These are phyloP conservation scores for Tiliqua scincoides DNA, from an alignment of 2,113 vertebrate species.

Conservation along the genomic window DNA sequence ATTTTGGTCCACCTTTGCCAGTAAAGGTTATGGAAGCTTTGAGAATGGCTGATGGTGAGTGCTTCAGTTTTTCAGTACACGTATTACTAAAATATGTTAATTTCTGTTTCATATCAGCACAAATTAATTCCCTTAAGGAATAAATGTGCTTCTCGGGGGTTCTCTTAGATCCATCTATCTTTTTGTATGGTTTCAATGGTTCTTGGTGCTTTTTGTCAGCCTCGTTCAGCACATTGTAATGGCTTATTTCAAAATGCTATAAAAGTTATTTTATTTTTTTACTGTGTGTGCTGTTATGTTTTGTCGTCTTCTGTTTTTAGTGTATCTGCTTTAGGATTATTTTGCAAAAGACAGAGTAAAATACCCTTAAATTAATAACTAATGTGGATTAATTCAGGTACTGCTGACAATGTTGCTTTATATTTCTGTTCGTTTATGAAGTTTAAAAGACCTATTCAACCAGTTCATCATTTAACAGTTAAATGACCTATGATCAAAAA, in stretches of 20 bases:
- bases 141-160: neutral
- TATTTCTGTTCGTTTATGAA: neutral
- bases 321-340: no score
- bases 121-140: neutral
- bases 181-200: neutral
- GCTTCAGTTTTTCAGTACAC: conserved; percentile 5
- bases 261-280: no score
- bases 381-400: neutral
- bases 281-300: no score
- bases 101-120: neutral
- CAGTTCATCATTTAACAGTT: neutral
- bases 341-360: neutral
- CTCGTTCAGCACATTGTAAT: neutral
- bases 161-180: neutral
- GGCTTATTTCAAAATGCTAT: no score
- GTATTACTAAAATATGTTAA: neutral
- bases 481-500: neutral
- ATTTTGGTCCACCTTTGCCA: conserved; percentile 92
- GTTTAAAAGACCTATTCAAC: neutral
- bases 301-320: neutral
- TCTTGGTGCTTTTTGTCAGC: neutral
- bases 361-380: neutral
- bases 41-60: conserved; percentile 85
- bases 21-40: conserved; percentile 97
- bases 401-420: neutral